Percentiles rank a stretch among this genome's conserved stretches.
Evolutionary conservation across 2,113 vertebrate genomes (phyloP).

Genomic region (Alces alces): DNA sequence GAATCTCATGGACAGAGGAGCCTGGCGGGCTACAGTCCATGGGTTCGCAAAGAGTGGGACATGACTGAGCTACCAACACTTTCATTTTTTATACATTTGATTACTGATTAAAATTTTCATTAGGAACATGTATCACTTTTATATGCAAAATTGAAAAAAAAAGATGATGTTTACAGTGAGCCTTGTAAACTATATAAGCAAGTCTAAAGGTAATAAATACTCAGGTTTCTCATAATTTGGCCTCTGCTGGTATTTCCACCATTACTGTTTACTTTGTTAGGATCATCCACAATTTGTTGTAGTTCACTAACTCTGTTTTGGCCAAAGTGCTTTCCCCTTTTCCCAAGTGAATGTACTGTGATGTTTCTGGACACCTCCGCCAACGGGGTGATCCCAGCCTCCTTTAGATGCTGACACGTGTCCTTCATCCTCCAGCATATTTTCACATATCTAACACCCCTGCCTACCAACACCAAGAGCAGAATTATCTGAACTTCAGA

Average conservation of each 20-base stretch:
- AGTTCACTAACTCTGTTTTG: background rate
- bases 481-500: background rate
- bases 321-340: background rate
- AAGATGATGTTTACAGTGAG: background rate
- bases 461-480: background rate
- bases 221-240: background rate
- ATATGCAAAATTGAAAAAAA: background rate
- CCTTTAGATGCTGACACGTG: background rate
- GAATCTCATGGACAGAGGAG: background rate
- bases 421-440: background rate
- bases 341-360: background rate
- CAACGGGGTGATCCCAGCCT: background rate
- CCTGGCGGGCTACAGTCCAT: background rate
- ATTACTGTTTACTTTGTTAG: background rate
- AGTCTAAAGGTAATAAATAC: background rate
- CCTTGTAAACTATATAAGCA: background rate
- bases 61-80: background rate
- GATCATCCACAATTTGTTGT: background rate
- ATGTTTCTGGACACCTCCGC: background rate
- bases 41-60: background rate
- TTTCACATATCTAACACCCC: background rate
- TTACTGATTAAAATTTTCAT: background rate
- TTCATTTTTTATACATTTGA: background rate
- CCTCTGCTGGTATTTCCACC: background rate
- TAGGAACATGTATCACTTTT: background rate